phyloP scores from a whole-genome alignment of 2,797 vertebrate genomes.

The Percopsis omiscomaycus region DNA sequence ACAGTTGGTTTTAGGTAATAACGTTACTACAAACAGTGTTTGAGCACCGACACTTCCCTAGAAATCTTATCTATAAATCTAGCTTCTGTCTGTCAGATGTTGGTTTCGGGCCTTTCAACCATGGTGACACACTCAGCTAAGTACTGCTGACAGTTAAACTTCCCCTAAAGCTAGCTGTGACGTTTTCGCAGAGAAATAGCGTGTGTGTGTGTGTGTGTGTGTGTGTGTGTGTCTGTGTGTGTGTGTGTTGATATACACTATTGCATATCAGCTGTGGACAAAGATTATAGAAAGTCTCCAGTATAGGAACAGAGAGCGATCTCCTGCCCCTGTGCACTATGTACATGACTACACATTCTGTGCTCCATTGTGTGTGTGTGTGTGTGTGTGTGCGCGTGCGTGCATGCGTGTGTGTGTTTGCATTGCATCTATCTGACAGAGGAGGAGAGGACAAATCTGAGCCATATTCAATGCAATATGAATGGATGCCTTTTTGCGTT shows the following conservation, averaged over 20 bases:
- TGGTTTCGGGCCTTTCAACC: no score
- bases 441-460: constrained; percentile 66
- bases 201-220: constrained; percentile 19
- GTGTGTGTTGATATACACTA: neutral
- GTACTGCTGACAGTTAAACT: no score
- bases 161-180: no score
- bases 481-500: constrained; percentile 66
- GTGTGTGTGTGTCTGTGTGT: neutral
- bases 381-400: constrained; percentile 23
- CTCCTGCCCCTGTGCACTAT: constrained; percentile 19
- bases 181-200: neutral
- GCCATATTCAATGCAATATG: constrained; percentile 83
- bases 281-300: neutral
- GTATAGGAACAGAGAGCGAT: constrained; percentile 2
- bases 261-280: constrained; percentile 46
- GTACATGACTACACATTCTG: constrained; percentile 13
- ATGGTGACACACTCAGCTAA: no score
- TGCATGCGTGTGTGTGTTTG: constrained; percentile 45
- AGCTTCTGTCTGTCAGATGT: no score
- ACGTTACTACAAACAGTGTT: no score
- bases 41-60: no score
- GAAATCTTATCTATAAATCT: no score
- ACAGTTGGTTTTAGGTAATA: neutral
- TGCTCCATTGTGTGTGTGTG: constrained; percentile 26
- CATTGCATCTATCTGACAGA: constrained; percentile 51